phyloP scores from a whole-genome alignment of 2,797 vertebrate genomes.

The Hyperoplus immaculatus region DNA sequence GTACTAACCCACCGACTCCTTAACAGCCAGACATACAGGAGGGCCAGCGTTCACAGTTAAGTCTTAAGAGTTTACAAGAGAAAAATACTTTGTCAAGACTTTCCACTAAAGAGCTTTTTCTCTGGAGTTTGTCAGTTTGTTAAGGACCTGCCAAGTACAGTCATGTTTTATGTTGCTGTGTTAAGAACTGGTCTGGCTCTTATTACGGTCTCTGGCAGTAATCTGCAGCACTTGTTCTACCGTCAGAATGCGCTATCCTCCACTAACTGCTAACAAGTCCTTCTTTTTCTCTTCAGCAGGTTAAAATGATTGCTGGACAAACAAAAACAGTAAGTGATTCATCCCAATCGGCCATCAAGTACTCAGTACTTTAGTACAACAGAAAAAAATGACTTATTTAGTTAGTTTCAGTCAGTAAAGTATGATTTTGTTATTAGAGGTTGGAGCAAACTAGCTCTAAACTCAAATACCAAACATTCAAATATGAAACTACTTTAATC shows the following conservation, averaged over 20 bases:
- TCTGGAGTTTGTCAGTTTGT: slow-evolving; percentile 29
- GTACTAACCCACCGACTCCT: slow-evolving; percentile 23
- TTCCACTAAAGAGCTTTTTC: neutral
- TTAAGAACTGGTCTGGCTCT: slow-evolving; percentile 43
- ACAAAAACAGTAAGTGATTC: slow-evolving; percentile 55
- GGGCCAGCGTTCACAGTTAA: slow-evolving; percentile 37
- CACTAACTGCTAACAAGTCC: slow-evolving; percentile 24
- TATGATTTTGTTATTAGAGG: neutral
- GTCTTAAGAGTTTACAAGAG: slow-evolving; percentile 20
- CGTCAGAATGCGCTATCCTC: slow-evolving; percentile 2
- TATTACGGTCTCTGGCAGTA: slow-evolving; percentile 34
- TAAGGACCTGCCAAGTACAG: slow-evolving; percentile 39
- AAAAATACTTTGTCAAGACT: neutral
- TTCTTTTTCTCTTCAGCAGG: slow-evolving; percentile 67
- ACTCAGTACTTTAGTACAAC: neutral
- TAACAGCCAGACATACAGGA: slow-evolving; percentile 25
- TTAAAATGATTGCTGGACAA: slow-evolving; percentile 63
- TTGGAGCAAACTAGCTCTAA: neutral
- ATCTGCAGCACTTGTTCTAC: slow-evolving; percentile 25
- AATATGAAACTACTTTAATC: neutral
- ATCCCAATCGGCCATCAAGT: neutral
- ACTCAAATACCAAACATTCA: neutral
- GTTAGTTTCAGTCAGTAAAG: neutral
- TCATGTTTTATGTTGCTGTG: slow-evolving; percentile 37
- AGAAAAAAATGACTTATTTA: neutral